These are phyloP conservation scores for Marasmarcha lunaedactyla DNA, from an alignment of 2,888 invertebrate genomes.

Conservation along the genomic window DNA sequence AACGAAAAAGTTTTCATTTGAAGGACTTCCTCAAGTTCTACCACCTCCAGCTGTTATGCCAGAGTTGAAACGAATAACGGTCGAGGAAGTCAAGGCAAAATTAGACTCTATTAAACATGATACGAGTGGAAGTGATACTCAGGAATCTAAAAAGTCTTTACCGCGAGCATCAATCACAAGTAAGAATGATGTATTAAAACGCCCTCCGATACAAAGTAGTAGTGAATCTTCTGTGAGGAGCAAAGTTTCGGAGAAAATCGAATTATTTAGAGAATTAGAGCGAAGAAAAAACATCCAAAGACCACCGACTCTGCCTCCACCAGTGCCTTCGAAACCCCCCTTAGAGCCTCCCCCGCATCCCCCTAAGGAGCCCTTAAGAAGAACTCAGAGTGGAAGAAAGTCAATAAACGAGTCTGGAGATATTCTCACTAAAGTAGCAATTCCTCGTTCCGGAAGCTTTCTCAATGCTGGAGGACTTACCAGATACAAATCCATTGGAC, in stretches of 20 bases:
- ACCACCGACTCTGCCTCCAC: slow-evolving; percentile 60
- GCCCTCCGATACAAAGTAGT: slow-evolving; percentile 32
- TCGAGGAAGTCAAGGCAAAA: slow-evolving; percentile 71
- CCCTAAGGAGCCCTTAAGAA: slow-evolving; percentile 46
- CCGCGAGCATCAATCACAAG: slow-evolving; percentile 27
- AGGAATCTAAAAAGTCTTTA: slow-evolving; percentile 61
- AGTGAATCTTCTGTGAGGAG: slow-evolving; percentile 56
- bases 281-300: slow-evolving; percentile 55
- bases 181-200: slow-evolving; percentile 22
- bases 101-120: slow-evolving; percentile 59
- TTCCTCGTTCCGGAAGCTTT: slow-evolving; percentile 88
- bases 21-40: slow-evolving; percentile 56
- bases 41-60: slow-evolving; percentile 47
- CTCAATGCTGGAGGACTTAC: slow-evolving; percentile 83
- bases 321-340: slow-evolving; percentile 50
- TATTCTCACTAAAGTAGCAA: slow-evolving; percentile 86
- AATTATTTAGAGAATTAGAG: slow-evolving; percentile 58
- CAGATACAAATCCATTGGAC: slow-evolving; percentile 78
- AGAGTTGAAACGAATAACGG: slow-evolving; percentile 54
- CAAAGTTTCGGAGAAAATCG: slow-evolving; percentile 65
- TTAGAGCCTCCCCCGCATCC: slow-evolving; percentile 29
- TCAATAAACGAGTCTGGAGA: slow-evolving; percentile 76
- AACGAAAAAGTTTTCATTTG: slow-evolving; percentile 67
- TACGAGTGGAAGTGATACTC: slow-evolving; percentile 59
- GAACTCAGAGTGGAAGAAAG: slow-evolving; percentile 59